Base-by-base conservation (phyloP, 2,888 invertebrate genomes). In the Erebia epiphron region DNA sequence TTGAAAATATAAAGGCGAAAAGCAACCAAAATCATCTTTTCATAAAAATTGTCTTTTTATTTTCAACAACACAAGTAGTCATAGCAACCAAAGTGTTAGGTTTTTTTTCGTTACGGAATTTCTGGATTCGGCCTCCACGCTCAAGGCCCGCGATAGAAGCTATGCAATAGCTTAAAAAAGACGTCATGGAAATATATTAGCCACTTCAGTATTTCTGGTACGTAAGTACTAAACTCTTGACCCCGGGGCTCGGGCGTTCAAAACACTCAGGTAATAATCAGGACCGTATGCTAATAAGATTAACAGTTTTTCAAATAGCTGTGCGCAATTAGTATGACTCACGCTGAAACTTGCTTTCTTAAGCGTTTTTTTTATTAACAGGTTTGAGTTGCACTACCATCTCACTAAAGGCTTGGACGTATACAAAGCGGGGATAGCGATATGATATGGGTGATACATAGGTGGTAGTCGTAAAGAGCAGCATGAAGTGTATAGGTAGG, bases 221-320 rank as follows among this genome's bases (percentile, higher is more conserved):
- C 56, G 68, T 46, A n/a, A 64, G 63, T 63, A 26, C 61, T 54
- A 43, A 16, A 52, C 67, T 80, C 81, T 83, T 83, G 84, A 83
- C 81, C 80, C 74, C 75, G 69, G 76, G 79, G 81, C 80, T 74
- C 75, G 69, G 76, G 79, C 73, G 58, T 63, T 73, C 77, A 79
- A 81, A 79, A 78, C 76, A 81, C 79, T 81, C 80, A 78, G 78
- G 82, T 77, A 64, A 57, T 69, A 69, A 71, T 68, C 72, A 61
- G 71, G 63, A 69, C 64, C 58, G 50, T 58, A 69, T 82, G 85
- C 81, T 89, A 89, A 90, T 83, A 73, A 77, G 83, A 87, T 90
- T 87, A 89, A 81, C 84, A 79, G 80, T 83, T 83, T 81, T 77
- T 78, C 80, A 75, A 82, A 78, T 75, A 75, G 75, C 77, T 75